Evolutionary conservation across 2,797 vertebrate species (phyloP), one percentile per base, ranked within the genome.

Genomic region (Tympanoctomys barrerae): DNA sequence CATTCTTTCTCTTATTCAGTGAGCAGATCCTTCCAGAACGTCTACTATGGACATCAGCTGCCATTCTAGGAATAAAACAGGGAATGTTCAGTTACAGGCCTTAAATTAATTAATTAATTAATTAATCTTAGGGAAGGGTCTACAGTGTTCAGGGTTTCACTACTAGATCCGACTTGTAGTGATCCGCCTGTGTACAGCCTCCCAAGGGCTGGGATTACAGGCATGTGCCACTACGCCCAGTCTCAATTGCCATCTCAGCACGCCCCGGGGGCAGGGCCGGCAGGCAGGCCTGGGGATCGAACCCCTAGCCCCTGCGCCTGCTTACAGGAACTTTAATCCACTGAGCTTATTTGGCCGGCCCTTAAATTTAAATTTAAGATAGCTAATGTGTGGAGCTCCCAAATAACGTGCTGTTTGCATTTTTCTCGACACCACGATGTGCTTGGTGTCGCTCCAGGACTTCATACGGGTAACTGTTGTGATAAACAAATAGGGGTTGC

Each of bases 1-100:
- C 12, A 14, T 80, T 94, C 19, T 94, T 73, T 89, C 82, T 89
- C 21, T 64, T 85, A 70, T 66, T 70, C 62, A 62, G 21, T 79
- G 61, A 49, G 80, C 22, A 85, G 49, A 12, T 42, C 71, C 79
- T 86, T 86, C 75, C 61, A 19, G 13, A 79, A 77, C 28, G 39
- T 52, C 78, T 82, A 6, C 62, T 11, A 1, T 77, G 46, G 59
- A 28, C 14, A 19, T 54, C 22, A 54, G 39, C 26, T 36, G 28
- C 22, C 14, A 36, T 61, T 57, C 10, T 42, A 5, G 13, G 71
- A 90, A 80, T 59, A 39, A 89, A 90, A 46, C 18, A 52, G n/a
- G 3, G 28, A 84, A 26, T 6, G 70, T 39, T 36, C 26, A 11
- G 7, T 54, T 42, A n/a, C 2, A 26, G 39, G 61, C 19, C n/a